A percentile compares a stretch with the other conserved stretches of the same genome.
These are phyloP conservation scores for Galeopsomyia nigrocyanea DNA, from an alignment of 2,888 invertebrate genomes.

Conservation along the genomic window DNA sequence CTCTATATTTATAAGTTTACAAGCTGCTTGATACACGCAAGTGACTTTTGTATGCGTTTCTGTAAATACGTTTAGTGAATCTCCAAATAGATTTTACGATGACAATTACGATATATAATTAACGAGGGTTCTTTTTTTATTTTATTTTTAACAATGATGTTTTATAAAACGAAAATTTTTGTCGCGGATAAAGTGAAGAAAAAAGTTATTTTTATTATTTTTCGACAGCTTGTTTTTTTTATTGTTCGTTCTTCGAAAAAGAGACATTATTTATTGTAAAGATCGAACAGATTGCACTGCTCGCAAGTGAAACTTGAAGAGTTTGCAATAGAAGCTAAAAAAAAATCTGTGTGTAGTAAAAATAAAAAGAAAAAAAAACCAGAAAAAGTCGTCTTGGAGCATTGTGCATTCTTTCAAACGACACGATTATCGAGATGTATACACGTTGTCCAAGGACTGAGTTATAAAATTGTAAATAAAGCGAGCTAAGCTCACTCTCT, in stretches of 20 bases:
- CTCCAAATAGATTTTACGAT: no score
- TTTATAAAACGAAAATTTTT: slow-evolving; percentile 15
- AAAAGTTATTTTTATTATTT: not conserved
- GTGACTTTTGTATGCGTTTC: no score
- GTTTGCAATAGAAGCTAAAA: not conserved
- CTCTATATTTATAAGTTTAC: slow-evolving; percentile 1
- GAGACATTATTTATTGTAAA: slow-evolving; percentile 25
- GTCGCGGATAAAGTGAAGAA: not conserved
- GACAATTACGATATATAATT: slow-evolving; percentile 37
- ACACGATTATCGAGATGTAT: slow-evolving; percentile 36
- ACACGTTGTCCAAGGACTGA: slow-evolving; percentile 51
- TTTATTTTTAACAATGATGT: slow-evolving; percentile 20
- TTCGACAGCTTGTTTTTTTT: no score
- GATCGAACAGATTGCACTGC: slow-evolving; percentile 28
- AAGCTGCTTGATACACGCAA: not conserved
- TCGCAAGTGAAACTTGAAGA: slow-evolving; percentile 6
- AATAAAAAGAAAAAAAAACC: no score
- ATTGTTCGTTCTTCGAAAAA: not conserved
- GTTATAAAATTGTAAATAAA: slow-evolving; percentile 48
- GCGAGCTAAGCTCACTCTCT: slow-evolving; percentile 18
- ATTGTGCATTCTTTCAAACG: slow-evolving; percentile 14
- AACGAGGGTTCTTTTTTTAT: slow-evolving; percentile 15
- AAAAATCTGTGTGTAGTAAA: slow-evolving; percentile 5
- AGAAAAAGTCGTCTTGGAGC: slow-evolving; percentile 11
- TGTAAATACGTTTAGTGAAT: no score